Evolutionary conservation across 2,797 vertebrate genomes (phyloP).

Genomic region (Florisuga fusca): DNA sequence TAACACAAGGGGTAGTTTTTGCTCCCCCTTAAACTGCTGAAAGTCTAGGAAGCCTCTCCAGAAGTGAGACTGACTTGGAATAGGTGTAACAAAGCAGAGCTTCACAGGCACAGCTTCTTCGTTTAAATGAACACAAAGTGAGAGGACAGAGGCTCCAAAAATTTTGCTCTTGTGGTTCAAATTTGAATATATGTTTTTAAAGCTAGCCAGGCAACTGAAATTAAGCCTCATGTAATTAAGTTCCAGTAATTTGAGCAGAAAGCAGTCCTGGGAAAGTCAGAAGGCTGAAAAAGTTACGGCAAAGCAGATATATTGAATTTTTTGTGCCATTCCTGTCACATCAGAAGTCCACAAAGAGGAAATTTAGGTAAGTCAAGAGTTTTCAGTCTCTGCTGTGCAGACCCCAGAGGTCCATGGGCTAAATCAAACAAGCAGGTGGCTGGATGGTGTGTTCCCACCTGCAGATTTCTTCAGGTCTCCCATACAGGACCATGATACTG

Average conservation of each 20-base stretch:
- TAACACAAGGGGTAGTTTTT: not conserved
- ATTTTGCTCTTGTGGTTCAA: slow-evolving; percentile 51
- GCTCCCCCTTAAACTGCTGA: not conserved
- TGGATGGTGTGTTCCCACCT: not conserved
- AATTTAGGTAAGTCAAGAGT: not conserved
- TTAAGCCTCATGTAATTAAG: slow-evolving; percentile 53
- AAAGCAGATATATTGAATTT: not conserved
- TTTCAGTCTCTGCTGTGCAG: slow-evolving; percentile 17
- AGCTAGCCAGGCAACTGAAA: slow-evolving; percentile 46
- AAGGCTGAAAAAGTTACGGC: not conserved
- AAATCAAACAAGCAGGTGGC: not conserved
- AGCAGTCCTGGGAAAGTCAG: slow-evolving; percentile 64
- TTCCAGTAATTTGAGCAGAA: slow-evolving; percentile 49
- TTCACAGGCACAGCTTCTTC: slow-evolving; percentile 34
- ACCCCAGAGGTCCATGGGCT: not conserved
- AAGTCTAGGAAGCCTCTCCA: not conserved
- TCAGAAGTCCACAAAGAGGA: slow-evolving; percentile 36
- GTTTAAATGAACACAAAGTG: slow-evolving; percentile 28
- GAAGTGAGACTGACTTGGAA: not conserved
- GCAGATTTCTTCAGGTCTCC: slow-evolving; percentile 34
- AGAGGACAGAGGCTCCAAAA: slow-evolving; percentile 56
- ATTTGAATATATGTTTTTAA: slow-evolving; percentile 54
- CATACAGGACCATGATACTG: not conserved
- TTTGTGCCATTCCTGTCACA: slow-evolving; percentile 6
- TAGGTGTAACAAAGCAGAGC: slow-evolving; percentile 21